Percentiles rank a stretch among this genome's conserved stretches.
Conservation (phyloP, 1,140 invertebrate species). For the Theocolax elegans region DNA sequence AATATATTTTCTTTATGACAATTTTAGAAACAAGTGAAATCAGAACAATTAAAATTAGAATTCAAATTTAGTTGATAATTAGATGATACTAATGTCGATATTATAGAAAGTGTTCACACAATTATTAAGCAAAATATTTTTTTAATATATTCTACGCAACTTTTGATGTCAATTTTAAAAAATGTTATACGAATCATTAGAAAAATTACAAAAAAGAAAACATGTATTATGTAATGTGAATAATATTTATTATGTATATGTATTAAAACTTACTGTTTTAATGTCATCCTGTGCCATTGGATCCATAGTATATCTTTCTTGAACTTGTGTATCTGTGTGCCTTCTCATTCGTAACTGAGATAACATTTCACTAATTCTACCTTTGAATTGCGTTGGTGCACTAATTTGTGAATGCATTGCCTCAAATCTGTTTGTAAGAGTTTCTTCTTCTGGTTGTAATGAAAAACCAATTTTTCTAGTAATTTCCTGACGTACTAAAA, state of each 20-base stretch:
- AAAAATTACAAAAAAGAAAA: too few relatives aligned
- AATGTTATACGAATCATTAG: too few relatives aligned
- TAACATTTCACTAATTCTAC: slow-evolving; percentile 89
- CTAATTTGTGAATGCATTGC: slow-evolving; percentile 86
- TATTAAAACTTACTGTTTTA: slow-evolving; percentile 67
- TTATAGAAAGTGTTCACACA: too few relatives aligned
- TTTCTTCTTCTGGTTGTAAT: slow-evolving; percentile 90
- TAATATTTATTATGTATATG: slow-evolving; percentile 22
- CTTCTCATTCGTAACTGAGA: slow-evolving; percentile 87
- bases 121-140: too few relatives aligned
- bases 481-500: slow-evolving; percentile 88
- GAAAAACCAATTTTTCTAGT: slow-evolving; percentile 86
- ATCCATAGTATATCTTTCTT: slow-evolving; percentile 73
- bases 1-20: too few relatives aligned
- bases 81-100: too few relatives aligned
- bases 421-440: slow-evolving; percentile 84
- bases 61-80: too few relatives aligned
- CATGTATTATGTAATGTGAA: too few relatives aligned
- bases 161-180: too few relatives aligned
- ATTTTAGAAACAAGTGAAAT: too few relatives aligned
- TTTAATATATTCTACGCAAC: too few relatives aligned
- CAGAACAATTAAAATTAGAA: too few relatives aligned
- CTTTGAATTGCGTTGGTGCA: slow-evolving; percentile 92
- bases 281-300: slow-evolving; percentile 73
- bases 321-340: slow-evolving; percentile 66